Base-by-base conservation (phyloP, 2,888 invertebrate genomes). In the Agrochola macilenta region DNA sequence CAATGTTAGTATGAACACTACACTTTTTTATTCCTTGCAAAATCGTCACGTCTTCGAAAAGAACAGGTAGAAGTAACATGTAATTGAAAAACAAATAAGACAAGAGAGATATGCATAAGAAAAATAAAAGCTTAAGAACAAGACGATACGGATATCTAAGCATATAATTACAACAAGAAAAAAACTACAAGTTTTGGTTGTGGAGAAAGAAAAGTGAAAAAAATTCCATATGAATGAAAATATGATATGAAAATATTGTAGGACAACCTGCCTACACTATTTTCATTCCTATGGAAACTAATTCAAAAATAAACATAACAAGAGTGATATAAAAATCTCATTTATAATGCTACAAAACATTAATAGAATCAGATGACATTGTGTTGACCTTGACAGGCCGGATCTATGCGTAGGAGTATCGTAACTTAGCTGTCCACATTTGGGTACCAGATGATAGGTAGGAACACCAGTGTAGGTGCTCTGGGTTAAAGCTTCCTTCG, bases 371-470 rank as follows among this genome's bases (percentile, higher is more conserved):
- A 46, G 52, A 64, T 81, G 81, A 63, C 83, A 77, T 77, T 74
- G 81, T 12, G 14, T 30, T 46, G 81, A 71, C 83, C 80, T 74
- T 84, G 75, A 54, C 4, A 73, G n/a, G 35, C 52, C 72, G 76
- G 66, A 73, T 76, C 74, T 74, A 81, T 68, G 81, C 72, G 84
- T 83, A 81, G 84, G 82, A 63, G 69, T 52, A 84, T 63, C 66
- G 14, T 70, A 30, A 60, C 52, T 46, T 30, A 46, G 9, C 23
- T 26, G 52, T 23, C 68, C 68, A 49, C 20, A 72, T 75, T 63
- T 75, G 64, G 68, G 26, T 30, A 39, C 12, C 35, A 14, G 83
- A 66, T 72, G 26, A 78, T 52, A 63, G 69, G 61, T 58, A 39
- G 30, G 35, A 49, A 46, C 46, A 46, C 20, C n/a, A 30, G 75